Base-by-base conservation (phyloP, 2,888 invertebrate genomes). In the Hedychridium roseum region DNA sequence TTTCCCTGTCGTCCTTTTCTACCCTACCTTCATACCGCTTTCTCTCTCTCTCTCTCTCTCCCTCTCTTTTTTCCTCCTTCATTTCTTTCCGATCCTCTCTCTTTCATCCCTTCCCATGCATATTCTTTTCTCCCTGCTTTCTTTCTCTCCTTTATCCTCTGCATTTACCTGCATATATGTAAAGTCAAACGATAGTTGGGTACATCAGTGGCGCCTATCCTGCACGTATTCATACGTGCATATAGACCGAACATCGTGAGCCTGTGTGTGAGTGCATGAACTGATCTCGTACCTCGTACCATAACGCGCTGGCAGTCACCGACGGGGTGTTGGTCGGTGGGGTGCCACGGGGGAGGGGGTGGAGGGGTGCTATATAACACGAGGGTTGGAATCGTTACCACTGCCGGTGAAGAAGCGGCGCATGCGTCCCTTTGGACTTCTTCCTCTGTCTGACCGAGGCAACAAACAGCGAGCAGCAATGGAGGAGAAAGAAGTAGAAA, bases 301-400 rank as follows among this genome's bases (percentile, higher is more conserved):
- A n/a, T n/a, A n/a, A n/a, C n/a, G n/a, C n/a, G n/a, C n/a, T n/a
- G n/a, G n/a, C n/a, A n/a, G n/a, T 54, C 38, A 44, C 38, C 46
- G 39, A 50, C 51, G 53, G 34, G 45, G 45, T 34, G 46, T 50
- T 48, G 51, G 54, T 43, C 28, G 43, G 46, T 52, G 39, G 43
- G 49, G 57, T 26, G 17, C 14, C 47, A 35, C 20, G 47, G 9
- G 35, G 36, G 41, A 23, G 42, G 27, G 44, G 36, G 31, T 30
- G 32, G 37, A 35, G 43, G 38, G 44, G 43, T 39, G 53, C 35
- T 38, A 35, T 21, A 43, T 59, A 49, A 64, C 63, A 61, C 54
- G 57, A 63, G 55, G 68, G 69, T 69, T 66, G 65, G 68, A 69
- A 70, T 72, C 74, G 74, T 78, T 78, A 78, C 74, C 61, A 60